phyloP scores from a whole-genome alignment of 2,888 invertebrate genomes.

The Eubasilissa splendida region DNA sequence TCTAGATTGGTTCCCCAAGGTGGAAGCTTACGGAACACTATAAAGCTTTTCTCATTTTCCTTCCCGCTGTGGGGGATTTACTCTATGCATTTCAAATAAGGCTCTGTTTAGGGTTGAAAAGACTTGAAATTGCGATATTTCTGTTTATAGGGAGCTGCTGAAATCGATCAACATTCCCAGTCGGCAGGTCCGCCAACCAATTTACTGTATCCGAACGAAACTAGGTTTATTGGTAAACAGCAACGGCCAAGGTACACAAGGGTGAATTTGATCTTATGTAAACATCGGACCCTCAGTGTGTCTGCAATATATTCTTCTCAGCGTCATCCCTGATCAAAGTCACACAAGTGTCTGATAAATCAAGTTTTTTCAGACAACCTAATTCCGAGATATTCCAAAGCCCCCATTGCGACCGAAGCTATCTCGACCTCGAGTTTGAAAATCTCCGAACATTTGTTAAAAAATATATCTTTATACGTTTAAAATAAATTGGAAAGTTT shows the following conservation, averaged over 20 bases:
- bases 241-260: background rate
- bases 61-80: conserved; percentile 54
- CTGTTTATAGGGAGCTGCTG: conserved; percentile 10
- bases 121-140: conserved; percentile 13
- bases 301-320: conserved; percentile 1
- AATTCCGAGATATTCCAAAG: conserved; percentile 22
- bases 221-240: too few species aligned
- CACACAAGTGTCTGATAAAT: conserved; percentile 13
- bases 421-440: conserved; percentile 47
- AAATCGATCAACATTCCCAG: conserved; percentile 1
- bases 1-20: conserved; percentile 55
- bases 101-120: conserved; percentile 30
- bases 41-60: conserved; percentile 58
- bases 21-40: conserved; percentile 52
- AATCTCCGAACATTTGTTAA: conserved; percentile 50
- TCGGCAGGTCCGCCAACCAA: background rate
- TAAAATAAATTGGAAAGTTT: conserved; percentile 57
- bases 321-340: conserved; percentile 9
- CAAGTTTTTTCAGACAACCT: conserved; percentile 2
- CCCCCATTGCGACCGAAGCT: conserved; percentile 39
- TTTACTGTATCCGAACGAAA: background rate
- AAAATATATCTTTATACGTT: conserved; percentile 53
- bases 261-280: conserved; percentile 6
- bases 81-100: conserved; percentile 58
- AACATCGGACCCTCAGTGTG: conserved; percentile 10